Base-by-base conservation (phyloP, 2,797 vertebrate species). In the Sitta carolinensis region DNA sequence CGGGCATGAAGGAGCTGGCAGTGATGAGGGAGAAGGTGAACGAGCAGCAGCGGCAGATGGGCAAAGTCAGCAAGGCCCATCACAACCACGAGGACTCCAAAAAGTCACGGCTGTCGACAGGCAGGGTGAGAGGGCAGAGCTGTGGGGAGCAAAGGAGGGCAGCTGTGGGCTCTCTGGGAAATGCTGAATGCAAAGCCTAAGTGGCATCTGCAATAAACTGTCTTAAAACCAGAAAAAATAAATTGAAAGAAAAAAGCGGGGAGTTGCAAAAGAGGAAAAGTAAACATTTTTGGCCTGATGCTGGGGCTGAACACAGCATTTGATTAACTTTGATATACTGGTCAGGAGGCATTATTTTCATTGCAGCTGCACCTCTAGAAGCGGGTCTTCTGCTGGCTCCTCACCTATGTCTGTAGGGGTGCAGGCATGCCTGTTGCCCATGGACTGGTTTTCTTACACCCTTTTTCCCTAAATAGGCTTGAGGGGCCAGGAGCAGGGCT, bases 11-110 rank as follows among this genome's bases (percentile, higher is more conserved):
- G 96, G 98, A 98, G 51, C 74, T 97, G 40, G 98, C 98, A 0
- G 95, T 98, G 76, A 95, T 97, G 78, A 97, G 98, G 61, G 98
- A 98, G 93, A 98, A 97, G 88, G 98, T 95, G 90, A 97, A 95
- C 0, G 98, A 98, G 66, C 98, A 98, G 93, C 98, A 98, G 67
- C 95, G 97, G 61, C 98, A 98, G 88, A 96, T 98, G 98, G 97
- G 97, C 85, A 98, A 98, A 88, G 93, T 93, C 1, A 63, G 87
- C 94, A 98, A 98, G 51, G 82, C 80, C 64, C 96, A 96, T 69
- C 95, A 96, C 11, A 94, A 96, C 69, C 88, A 95, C 0, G 98
- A 98, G n/a, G 98, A 98, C 63, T 94, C 97, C 13, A 98, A 98
- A 97, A 98, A 98, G 87, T 93, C 97, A 2, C 97, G 98, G 67